Percentiles rank a stretch among this genome's conserved stretches.
These are phyloP conservation scores for Dendropsophus ebraccatus DNA, from an alignment of 2,113 vertebrate genomes.

Conservation along the genomic window DNA sequence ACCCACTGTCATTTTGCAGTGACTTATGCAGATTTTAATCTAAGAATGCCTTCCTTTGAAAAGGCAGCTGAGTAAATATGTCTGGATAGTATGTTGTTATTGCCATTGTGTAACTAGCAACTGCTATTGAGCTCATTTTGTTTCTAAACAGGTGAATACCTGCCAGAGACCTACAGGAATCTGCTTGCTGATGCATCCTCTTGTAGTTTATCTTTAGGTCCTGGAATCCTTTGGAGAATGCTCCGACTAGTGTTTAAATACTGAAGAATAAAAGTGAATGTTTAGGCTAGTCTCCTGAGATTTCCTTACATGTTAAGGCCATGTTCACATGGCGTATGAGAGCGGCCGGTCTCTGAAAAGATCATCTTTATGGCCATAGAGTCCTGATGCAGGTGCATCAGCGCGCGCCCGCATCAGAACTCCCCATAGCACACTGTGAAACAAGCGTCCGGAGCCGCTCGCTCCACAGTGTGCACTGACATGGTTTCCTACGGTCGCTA, in stretches of 20 bases:
- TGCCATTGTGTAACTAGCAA: conserved; percentile 27
- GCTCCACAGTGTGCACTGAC: no score
- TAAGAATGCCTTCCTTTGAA: conserved; percentile 37
- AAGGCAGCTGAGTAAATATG: conserved; percentile 53
- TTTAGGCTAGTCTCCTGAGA: no score
- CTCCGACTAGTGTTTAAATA: conserved; percentile 31
- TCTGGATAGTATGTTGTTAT: conserved; percentile 31
- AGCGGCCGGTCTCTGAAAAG: no score
- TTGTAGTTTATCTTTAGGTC: not conserved
- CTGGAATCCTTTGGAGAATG: not conserved
- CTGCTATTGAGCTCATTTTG: conserved; percentile 21
- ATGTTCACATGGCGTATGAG: no score
- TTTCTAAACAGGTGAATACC: conserved; percentile 43
- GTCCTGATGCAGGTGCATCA: no score
- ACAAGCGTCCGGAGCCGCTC: no score
- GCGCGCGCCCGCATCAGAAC: no score
- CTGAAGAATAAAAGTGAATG: conserved; percentile 53
- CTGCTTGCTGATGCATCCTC: conserved; percentile 34
- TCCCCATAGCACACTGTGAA: no score
- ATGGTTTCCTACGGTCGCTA: no score
- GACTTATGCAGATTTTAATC: conserved; percentile 4
- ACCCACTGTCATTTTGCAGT: conserved; percentile 6
- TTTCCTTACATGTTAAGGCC: no score
- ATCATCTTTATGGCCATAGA: no score
- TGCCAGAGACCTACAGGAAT: conserved; percentile 21